These are phyloP conservation scores for Acridotheres tristis DNA, from an alignment of 2,797 vertebrate species.

Conservation along the genomic window DNA sequence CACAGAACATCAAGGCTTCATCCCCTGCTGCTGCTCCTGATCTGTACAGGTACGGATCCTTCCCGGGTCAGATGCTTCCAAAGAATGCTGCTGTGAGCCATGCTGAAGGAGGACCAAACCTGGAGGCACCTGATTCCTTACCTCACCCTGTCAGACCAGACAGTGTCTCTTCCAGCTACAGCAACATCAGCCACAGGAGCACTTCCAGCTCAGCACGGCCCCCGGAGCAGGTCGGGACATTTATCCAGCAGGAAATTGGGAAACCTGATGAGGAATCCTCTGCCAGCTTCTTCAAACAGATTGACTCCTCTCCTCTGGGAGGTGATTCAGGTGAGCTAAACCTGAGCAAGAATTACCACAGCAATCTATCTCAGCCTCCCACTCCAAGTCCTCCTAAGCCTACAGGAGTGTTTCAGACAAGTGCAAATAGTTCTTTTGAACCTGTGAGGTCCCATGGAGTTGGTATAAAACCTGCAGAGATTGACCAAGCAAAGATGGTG, in stretches of 20 bases:
- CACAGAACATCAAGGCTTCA: constrained; percentile 41
- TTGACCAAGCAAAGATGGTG: constrained; percentile 89
- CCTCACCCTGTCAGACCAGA: constrained; percentile 82
- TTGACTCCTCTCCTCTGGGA: constrained; percentile 87
- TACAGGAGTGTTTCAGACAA: constrained; percentile 92
- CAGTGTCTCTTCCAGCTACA: constrained; percentile 89
- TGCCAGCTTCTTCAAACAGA: constrained; percentile 92
- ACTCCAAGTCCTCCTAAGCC: constrained; percentile 96
- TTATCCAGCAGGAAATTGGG: constrained; percentile 96
- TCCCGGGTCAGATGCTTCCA: constrained; percentile 33
- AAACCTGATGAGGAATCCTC: constrained; percentile 83
- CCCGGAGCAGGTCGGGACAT: constrained; percentile 86
- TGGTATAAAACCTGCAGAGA: constrained; percentile 85
- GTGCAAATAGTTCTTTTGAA: constrained; percentile 97
- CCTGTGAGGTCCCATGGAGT: constrained; percentile 90
- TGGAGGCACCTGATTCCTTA: constrained; percentile 85
- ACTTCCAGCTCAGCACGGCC: constrained; percentile 76
- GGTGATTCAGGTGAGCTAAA: constrained; percentile 62
- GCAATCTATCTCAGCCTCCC: constrained; percentile 75
- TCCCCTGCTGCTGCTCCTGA: constrained; percentile 41
- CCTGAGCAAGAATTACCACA: constrained; percentile 58
- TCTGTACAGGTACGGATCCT: constrained; percentile 36
- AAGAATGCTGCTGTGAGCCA: constrained; percentile 66
- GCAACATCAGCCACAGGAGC: constrained; percentile 86
- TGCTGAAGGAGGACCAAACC: constrained; percentile 82